phyloP scores from a whole-genome alignment of 92 coral and sea anemone genomes.

The Diadumene lineata region DNA sequence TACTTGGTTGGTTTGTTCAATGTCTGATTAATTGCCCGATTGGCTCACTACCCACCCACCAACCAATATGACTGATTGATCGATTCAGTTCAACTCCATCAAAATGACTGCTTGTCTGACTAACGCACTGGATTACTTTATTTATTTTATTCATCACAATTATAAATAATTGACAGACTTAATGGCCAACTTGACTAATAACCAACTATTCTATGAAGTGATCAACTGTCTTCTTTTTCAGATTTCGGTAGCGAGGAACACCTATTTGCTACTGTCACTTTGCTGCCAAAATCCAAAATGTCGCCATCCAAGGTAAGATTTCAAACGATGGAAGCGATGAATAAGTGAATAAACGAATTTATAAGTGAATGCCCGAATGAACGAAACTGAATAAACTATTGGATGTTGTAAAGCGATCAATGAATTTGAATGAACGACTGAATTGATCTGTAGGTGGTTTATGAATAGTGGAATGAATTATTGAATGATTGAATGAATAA shows the following conservation, averaged over 20 bases:
- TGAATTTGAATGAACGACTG: no score
- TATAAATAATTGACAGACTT: not conserved
- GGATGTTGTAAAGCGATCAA: not conserved
- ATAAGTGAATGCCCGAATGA: not conserved
- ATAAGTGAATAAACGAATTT: not conserved
- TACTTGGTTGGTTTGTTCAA: not conserved
- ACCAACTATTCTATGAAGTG: not conserved
- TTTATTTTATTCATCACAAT: no score
- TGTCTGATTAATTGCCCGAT: not conserved
- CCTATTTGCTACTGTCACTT: conserved; percentile 21
- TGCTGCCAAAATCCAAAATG: conserved; percentile 21
- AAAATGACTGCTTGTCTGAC: not conserved
- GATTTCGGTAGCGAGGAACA: conserved; percentile 33
- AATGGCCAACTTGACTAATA: not conserved
- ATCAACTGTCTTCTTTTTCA: not conserved
- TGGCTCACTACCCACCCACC: not conserved
- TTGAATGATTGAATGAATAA: no score
- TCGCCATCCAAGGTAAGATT: conserved; percentile 22
- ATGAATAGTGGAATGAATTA: no score
- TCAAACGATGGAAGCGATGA: not conserved
- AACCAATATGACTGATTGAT: not conserved
- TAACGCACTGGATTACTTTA: not conserved
- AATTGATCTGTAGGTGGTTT: no score
- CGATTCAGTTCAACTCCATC: not conserved
- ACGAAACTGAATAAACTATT: not conserved